Base-by-base conservation (phyloP, 53 echinoderm and acorn worm species). In the Stichopus horrens region DNA sequence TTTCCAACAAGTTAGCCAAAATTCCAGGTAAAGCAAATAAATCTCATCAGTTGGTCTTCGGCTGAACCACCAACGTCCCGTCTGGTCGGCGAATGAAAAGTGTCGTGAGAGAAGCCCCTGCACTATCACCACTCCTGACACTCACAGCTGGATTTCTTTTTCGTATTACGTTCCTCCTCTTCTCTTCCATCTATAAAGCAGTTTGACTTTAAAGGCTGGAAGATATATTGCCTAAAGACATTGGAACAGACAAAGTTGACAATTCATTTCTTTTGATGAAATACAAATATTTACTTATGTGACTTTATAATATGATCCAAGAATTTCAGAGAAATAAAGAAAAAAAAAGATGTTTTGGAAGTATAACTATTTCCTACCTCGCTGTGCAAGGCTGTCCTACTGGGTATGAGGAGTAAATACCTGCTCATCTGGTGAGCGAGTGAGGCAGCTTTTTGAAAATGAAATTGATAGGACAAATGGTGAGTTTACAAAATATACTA, bases 241-340 rank as follows among this genome's bases (percentile, higher is more conserved):
- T 81, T 14, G 55, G 81, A 81, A 55, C 56, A 81, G 81, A 81
- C 81, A 81, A 81, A 81, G 81, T 81, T 18, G 57, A 58, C 81
- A 57, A 81, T 81, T 81, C 56, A 81, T 81, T 21, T 56, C 81
- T 57, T 21, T 58, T 81, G 81, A 81, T 81, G 81, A 81, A 81
- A 81, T 81, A 56, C 56, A 81, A 81, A 81, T 81, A 81, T 81
- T 81, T 81, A 81, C 81, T 81, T 57, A 58, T 81, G 81, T 81
- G 55, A 55, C 56, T 81, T 58, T 58, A 81, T 81, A 81, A 81
- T 81, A 81, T 54, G 54, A 81, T 81, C 81, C 56, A 21, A 5
- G 58, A 81, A 81, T 81, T 81, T 81, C 81, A 81, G 16, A 81
- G 81, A 81, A 81, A 81, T 16, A 71, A 71, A 18, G 2, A 37